A percentile compares a stretch with the other conserved stretches of the same genome.
Conservation (phyloP, 2,797 vertebrate genomes). For the Calcarius lapponicus region DNA sequence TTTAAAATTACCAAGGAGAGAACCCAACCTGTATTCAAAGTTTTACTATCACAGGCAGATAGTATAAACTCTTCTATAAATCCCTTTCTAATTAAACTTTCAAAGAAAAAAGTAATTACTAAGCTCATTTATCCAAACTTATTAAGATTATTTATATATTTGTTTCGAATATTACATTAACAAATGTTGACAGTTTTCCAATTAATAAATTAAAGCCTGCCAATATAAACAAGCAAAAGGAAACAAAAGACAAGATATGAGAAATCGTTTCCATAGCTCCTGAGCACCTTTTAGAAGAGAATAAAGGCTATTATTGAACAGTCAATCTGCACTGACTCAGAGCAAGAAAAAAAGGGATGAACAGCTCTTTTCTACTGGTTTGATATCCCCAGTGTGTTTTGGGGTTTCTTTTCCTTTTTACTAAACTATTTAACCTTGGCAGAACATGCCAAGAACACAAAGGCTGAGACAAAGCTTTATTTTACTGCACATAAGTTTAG, state of each 20-base stretch:
- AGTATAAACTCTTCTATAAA: not conserved
- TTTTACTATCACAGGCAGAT: not conserved
- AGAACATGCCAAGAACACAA: not conserved
- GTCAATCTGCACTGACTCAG: not conserved
- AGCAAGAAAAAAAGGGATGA: not conserved
- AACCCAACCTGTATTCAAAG: not conserved
- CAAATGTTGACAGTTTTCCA: slow-evolving; percentile 44
- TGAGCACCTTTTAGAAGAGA: slow-evolving; percentile 16
- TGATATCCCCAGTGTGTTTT: not conserved
- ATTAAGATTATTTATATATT: slow-evolving; percentile 20
- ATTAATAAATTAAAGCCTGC: slow-evolving; percentile 60
- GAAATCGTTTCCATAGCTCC: slow-evolving; percentile 27
- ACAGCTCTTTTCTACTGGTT: not conserved
- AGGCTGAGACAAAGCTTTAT: not conserved
- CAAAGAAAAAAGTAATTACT: slow-evolving; percentile 13
- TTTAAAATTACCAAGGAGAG: not conserved
- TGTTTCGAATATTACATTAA: slow-evolving; percentile 54
- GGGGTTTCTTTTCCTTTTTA: not conserved
- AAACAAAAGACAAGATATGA: slow-evolving; percentile 29
- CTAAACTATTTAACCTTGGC: slow-evolving; percentile 3
- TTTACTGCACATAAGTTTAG: not conserved
- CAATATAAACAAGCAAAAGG: slow-evolving; percentile 45
- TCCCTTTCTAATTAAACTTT: slow-evolving; percentile 42
- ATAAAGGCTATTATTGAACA: slow-evolving; percentile 26
- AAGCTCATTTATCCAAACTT: slow-evolving; percentile 22